Evolutionary conservation across 2,113 vertebrate genomes (phyloP).

Genomic region (Pantherophis guttatus): DNA sequence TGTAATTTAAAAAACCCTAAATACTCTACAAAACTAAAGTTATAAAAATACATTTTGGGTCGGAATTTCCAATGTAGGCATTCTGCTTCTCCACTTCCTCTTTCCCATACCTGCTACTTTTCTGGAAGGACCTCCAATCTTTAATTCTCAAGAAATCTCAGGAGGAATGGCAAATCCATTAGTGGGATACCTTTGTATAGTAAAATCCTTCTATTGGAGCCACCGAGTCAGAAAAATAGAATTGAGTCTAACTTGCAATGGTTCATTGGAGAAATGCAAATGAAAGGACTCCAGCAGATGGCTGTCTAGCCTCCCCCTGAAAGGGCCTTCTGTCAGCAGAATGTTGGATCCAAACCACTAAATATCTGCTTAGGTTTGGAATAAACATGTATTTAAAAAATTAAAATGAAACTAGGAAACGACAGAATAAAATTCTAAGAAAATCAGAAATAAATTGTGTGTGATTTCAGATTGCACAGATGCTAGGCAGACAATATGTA

Average conservation of each 20-base stretch:
- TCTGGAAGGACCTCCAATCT: background rate
- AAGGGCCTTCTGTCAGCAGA: background rate
- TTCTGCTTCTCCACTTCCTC: background rate
- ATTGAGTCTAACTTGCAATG: background rate
- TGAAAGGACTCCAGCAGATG: background rate
- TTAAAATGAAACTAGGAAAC: background rate
- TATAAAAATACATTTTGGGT: background rate
- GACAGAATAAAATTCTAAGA: background rate
- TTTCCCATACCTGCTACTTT: background rate
- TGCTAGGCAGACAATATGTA: background rate
- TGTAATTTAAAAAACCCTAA: background rate
- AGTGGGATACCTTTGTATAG: background rate
- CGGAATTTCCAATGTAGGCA: background rate
- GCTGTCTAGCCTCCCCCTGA: background rate
- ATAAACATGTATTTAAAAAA: background rate
- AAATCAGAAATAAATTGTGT: background rate
- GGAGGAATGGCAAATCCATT: background rate
- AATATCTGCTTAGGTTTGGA: background rate
- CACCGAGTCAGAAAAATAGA: background rate
- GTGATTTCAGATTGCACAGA: background rate
- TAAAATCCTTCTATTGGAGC: background rate
- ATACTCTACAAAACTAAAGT: background rate
- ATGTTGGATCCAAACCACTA: background rate
- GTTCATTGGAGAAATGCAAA: background rate
- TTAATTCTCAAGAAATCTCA: background rate